Evolutionary conservation across 2,888 invertebrate species (phyloP), one percentile per base, ranked within the genome.

Genomic region (Quadriops clusia): DNA sequence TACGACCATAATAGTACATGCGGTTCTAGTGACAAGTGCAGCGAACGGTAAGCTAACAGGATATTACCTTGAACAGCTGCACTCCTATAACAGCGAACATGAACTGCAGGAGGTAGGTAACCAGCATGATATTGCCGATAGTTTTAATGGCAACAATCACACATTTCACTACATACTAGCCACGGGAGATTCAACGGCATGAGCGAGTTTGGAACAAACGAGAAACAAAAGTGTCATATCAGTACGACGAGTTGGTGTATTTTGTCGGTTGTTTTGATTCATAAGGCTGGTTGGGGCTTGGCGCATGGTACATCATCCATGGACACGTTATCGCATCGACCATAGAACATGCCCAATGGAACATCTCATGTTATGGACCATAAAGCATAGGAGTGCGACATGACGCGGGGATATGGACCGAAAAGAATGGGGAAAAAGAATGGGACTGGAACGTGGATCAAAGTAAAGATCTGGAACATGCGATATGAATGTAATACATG

Each of bases 81-180:
- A 98, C 97, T 72, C 97, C 97, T 68, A 98, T 97, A 66, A 95
- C 95, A 70, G 97, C 95, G 69, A 98, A 98, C 95, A 98, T 97
- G 78, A 98, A 98, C 79, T 95, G 90, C 66, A 98, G 87, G 65
- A 98, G 86, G 76, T 93, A 93, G 64, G 97, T 97, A 70, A 98
- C 97, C 80, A 98, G 78, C 84, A 97, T 93, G 70, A 97, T 97
- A 80, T 97, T 97, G 68, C 95, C 95, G 74, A 94, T 94, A 61
- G 93, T 94, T 77, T 90, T 90, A 69, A 94, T 86, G 58, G 93
- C 93, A 70, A 93, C 93, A 73, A 93, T 90, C 73, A 94, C 97
- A 78, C 97, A 98, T 77, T 97, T 95, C 62, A 98, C 97, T 71
- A 98, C 97, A 76, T 97, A 95, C 91, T 97, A 63, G 50, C 51